phyloP scores from a whole-genome alignment of 2,113 vertebrate species.

The Onychorhynchus coronatus region DNA sequence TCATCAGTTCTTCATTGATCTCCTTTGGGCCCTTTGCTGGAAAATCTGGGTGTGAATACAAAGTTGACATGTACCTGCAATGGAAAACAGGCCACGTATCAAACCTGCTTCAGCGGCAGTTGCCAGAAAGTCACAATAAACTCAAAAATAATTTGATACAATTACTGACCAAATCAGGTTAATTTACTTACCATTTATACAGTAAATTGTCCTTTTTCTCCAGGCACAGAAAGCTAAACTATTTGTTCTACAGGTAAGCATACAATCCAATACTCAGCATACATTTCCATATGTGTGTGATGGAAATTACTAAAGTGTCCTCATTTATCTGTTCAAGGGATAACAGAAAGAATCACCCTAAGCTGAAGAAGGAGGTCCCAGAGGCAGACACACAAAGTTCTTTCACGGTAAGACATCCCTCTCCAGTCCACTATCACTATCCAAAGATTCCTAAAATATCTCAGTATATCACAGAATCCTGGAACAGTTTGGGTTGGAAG shows the following conservation, averaged over 20 bases:
- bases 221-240: not conserved
- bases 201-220: not conserved
- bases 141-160: not conserved
- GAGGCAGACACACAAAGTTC: not conserved
- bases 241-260: not conserved
- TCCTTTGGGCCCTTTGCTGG: conserved; percentile 88
- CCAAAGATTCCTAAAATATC: not conserved
- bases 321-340: not conserved
- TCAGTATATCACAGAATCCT: not conserved
- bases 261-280: not conserved
- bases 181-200: not conserved
- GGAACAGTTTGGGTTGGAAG: not conserved
- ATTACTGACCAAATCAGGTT: not conserved
- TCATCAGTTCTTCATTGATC: conserved; percentile 92
- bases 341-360: not conserved
- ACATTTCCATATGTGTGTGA: not conserved
- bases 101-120: not conserved
- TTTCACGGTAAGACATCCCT: not conserved
- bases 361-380: not conserved
- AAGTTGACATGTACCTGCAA: conserved; percentile 91
- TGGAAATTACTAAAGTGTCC: not conserved
- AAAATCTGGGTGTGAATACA: conserved; percentile 94
- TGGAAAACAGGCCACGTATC: not conserved
- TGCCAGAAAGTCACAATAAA: not conserved
- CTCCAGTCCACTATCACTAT: not conserved